These are phyloP conservation scores for Meganola albula DNA, from an alignment of 2,888 invertebrate species.

Conservation along the genomic window DNA sequence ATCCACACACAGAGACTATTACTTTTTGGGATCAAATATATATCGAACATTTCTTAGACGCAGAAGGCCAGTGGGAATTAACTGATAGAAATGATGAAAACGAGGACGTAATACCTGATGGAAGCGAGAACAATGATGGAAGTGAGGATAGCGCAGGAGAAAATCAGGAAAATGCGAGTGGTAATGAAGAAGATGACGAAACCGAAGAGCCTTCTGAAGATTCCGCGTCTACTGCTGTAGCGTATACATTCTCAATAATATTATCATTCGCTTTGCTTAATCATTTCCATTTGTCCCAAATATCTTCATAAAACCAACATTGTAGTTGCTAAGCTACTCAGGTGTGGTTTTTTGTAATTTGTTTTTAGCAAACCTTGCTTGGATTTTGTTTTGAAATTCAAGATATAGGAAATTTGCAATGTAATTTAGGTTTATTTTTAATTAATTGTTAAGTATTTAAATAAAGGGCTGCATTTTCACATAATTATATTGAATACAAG, in stretches of 20 bases:
- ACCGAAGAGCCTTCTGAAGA: slow-evolving; percentile 36
- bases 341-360: slow-evolving; percentile 16
- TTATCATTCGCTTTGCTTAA: slow-evolving; percentile 43
- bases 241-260: slow-evolving; percentile 52
- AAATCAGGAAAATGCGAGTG: slow-evolving; percentile 15
- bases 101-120: slow-evolving; percentile 11
- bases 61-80: slow-evolving; percentile 45
- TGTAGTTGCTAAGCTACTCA: slow-evolving; percentile 29
- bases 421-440: neutral
- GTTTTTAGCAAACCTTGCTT: slow-evolving; percentile 14
- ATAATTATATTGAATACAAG: too few relatives aligned
- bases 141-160: slow-evolving; percentile 5
- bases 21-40: slow-evolving; percentile 58
- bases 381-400: slow-evolving; percentile 29
- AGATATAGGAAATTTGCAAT: neutral
- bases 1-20: slow-evolving; percentile 43
- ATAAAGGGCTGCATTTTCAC: slow-evolving; percentile 9
- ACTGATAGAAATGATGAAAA: slow-evolving; percentile 34
- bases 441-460: neutral
- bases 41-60: slow-evolving; percentile 48
- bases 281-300: slow-evolving; percentile 39
- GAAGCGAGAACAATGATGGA: neutral
- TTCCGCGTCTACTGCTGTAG: slow-evolving; percentile 49
- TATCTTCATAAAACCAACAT: slow-evolving; percentile 39
- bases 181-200: slow-evolving; percentile 14